Conservation (phyloP, 92 coral and sea anemone species). For the Plumapathes pennacea region DNA sequence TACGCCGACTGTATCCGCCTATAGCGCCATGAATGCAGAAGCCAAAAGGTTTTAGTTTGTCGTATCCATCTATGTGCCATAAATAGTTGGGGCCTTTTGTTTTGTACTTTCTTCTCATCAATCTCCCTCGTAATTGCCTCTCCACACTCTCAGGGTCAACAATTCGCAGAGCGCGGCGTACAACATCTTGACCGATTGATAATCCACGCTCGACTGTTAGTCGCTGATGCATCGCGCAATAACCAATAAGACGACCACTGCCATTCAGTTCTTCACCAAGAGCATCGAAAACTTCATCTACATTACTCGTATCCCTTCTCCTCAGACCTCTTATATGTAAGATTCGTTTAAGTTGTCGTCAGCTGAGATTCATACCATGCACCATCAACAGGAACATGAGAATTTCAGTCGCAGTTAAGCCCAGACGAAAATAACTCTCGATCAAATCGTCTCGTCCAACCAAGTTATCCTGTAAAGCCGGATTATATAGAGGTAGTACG, state of each 20-base stretch:
- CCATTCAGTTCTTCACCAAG: background rate
- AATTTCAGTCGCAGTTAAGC: too few relatives aligned
- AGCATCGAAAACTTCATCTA: background rate
- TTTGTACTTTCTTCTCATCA: constrained; percentile 4
- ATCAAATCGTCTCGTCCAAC: too few relatives aligned
- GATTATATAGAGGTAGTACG: too few relatives aligned
- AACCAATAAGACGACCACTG: constrained; percentile 12
- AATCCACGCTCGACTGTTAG: background rate
- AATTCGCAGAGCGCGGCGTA: constrained; percentile 3
- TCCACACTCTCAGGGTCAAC: constrained; percentile 18
- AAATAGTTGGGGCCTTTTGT: constrained; percentile 11
- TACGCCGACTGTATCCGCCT: constrained; percentile 10
- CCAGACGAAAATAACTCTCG: too few relatives aligned
- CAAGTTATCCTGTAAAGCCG: too few relatives aligned
- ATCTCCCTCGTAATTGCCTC: constrained; percentile 4
- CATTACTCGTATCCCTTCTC: background rate
- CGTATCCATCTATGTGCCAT: constrained; percentile 23
- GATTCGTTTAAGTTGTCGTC: constrained; percentile 9
- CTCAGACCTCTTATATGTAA: background rate
- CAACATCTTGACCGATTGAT: background rate
- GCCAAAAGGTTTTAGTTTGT: constrained; percentile 17
- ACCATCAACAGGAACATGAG: too few relatives aligned
- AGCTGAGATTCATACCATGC: constrained; percentile 17
- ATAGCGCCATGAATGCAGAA: constrained; percentile 18
- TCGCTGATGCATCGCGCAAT: constrained; percentile 10